Percentiles rank a stretch among this genome's conserved stretches.
Conservation (phyloP, 1,140 invertebrate species). For the Microplitis mediator region DNA sequence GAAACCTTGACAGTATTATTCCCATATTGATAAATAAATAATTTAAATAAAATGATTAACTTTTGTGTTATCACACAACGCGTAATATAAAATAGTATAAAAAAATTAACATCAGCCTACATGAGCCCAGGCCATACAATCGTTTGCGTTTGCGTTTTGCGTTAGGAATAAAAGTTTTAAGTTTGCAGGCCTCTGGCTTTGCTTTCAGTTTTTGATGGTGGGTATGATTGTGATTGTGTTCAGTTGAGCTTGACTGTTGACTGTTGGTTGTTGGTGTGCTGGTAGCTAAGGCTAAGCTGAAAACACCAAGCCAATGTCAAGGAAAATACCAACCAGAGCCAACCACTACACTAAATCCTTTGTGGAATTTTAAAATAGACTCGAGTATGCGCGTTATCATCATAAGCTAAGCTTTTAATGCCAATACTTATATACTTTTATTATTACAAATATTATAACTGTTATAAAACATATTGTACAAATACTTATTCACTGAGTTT, state of each 20-base stretch:
- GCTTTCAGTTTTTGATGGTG: not conserved
- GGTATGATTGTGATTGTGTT: too few species aligned
- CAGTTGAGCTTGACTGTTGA: too few species aligned
- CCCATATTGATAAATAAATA: constrained; percentile 47
- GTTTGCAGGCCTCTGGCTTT: too few species aligned
- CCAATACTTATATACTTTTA: not conserved
- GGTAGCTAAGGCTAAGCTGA: too few species aligned
- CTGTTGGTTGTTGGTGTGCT: too few species aligned
- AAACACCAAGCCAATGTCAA: constrained; percentile 10
- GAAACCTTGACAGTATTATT: constrained; percentile 56
- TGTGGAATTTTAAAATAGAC: constrained; percentile 15
- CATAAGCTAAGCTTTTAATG: not conserved
- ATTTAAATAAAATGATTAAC: not conserved
- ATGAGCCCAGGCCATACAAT: too few species aligned
- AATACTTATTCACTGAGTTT: too few species aligned
- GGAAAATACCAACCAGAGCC: constrained; percentile 8
- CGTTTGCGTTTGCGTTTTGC: too few species aligned
- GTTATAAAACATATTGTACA: not conserved
- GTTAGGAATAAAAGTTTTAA: too few species aligned
- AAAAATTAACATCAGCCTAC: too few species aligned
- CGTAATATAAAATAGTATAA: not conserved
- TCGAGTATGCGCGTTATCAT: not conserved
- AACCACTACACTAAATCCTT: not conserved
- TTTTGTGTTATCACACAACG: not conserved
- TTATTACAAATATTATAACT: not conserved